Conservation (phyloP, 2,113 vertebrate genomes). For the Otis tarda region DNA sequence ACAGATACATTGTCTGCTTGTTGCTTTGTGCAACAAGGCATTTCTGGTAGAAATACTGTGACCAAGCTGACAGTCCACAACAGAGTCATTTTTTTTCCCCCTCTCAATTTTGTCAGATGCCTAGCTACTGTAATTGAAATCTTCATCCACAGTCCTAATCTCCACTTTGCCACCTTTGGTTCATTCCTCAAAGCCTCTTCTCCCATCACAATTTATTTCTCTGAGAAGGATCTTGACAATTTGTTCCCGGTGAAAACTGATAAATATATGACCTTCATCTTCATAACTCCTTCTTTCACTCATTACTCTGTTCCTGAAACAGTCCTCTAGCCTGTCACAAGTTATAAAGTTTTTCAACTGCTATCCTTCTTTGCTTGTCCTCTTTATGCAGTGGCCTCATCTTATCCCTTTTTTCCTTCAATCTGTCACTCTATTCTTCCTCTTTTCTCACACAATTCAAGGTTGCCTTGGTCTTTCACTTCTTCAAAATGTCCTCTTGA, state of each 20-base stretch:
- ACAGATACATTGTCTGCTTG: background rate
- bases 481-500: background rate
- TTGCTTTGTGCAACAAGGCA: background rate
- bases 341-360: background rate
- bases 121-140: background rate
- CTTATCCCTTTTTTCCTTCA: background rate
- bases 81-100: background rate
- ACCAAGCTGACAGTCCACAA: background rate
- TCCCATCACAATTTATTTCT: background rate
- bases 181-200: background rate
- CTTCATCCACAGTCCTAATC: background rate
- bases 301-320: background rate
- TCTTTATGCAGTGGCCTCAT: background rate
- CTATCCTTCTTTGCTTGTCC: background rate
- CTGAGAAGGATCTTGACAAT: background rate
- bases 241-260: background rate
- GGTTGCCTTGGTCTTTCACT: background rate
- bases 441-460: background rate
- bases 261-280: background rate
- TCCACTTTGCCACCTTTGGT: background rate
- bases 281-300: background rate
- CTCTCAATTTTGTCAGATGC: background rate
- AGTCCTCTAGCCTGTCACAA: background rate
- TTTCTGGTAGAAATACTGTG: background rate
- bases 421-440: background rate